Evolutionary conservation across 23 tunicate species (phyloP).

Genomic region (Phallusia fumigata): DNA sequence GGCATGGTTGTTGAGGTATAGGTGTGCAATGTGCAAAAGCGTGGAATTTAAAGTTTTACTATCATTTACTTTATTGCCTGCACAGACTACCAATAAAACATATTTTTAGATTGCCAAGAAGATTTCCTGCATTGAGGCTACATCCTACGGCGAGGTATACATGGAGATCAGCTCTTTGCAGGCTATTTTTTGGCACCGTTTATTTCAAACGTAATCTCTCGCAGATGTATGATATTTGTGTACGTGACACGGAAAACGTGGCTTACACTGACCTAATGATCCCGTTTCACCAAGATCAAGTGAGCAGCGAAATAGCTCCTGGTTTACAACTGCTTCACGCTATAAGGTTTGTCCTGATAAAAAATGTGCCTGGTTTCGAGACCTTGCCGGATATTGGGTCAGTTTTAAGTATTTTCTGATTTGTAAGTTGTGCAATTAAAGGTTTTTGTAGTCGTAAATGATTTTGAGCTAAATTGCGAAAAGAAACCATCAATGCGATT

Average conservation of each 20-base stretch:
- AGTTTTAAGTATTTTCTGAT: no score
- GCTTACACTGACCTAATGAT: constrained; percentile 33
- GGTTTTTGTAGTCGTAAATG: no score
- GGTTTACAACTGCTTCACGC: constrained; percentile 63
- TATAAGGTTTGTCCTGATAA: constrained; percentile 45
- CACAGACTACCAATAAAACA: no score
- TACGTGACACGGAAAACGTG: constrained; percentile 29
- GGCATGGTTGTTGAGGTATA: constrained; percentile 30
- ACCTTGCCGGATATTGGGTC: no score
- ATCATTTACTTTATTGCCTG: no score
- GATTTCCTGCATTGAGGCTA: background rate
- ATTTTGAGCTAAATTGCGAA: no score
- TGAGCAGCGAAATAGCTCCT: constrained; percentile 49
- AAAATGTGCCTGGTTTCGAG: no score
- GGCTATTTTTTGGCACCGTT: background rate
- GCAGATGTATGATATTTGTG: constrained; percentile 45
- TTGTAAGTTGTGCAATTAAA: no score
- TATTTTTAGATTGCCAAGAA: background rate
- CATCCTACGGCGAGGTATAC: background rate
- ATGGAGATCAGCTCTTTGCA: background rate
- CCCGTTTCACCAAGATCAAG: constrained; percentile 58
- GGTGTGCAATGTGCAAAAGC: background rate
- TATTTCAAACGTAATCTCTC: background rate
- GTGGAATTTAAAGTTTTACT: no score
- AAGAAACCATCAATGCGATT: no score